phyloP scores from a whole-genome alignment of 2,113 vertebrate species.

The Mus pahari region DNA sequence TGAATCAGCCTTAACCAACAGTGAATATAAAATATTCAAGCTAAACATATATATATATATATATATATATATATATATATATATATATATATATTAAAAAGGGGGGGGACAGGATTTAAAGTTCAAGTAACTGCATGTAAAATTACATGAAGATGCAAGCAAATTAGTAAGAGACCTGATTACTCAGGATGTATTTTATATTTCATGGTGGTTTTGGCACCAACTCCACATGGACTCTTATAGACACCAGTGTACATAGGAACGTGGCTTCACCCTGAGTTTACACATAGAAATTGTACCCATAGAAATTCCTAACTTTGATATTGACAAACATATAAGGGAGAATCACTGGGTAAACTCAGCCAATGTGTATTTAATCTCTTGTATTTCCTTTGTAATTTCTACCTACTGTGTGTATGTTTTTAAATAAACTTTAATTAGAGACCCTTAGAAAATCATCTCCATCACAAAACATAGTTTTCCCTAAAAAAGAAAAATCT shows the following conservation, averaged over 20 bases:
- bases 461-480: not conserved
- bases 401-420: not conserved
- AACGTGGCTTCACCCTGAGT: not conserved
- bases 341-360: fast-evolving
- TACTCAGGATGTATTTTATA: not conserved
- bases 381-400: not conserved
- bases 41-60: no score
- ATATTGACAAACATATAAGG: not conserved
- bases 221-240: not conserved
- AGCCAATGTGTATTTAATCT: not conserved
- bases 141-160: no score
- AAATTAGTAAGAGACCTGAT: not conserved
- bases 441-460: not conserved
- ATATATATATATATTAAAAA: no score
- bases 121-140: not conserved
- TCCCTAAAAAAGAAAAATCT: not conserved
- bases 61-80: no score
- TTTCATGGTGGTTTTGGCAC: not conserved
- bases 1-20: not conserved
- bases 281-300: not conserved
- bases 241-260: not conserved
- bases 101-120: not conserved
- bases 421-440: not conserved
- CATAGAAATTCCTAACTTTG: not conserved
- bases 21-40: not conserved